These are phyloP conservation scores for Zelostemma sp. DNA, from an alignment of 1,140 invertebrate species.

Conservation along the genomic window DNA sequence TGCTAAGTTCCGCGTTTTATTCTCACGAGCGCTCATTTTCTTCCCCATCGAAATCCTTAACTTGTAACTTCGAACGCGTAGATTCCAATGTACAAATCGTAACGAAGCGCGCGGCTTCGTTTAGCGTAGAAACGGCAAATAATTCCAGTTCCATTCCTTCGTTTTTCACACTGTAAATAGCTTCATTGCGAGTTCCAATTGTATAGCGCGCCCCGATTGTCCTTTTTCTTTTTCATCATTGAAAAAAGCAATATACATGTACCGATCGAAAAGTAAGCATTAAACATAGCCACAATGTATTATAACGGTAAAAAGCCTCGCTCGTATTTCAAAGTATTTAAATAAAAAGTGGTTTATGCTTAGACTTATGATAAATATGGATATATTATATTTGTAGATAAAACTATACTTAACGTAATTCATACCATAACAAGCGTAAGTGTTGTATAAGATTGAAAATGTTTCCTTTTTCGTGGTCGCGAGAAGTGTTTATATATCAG, in stretches of 20 bases:
- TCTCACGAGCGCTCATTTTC: conserved; percentile 45
- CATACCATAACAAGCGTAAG: conserved; percentile 35
- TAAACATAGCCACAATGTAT: conserved; percentile 50
- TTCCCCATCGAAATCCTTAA: conserved; percentile 46
- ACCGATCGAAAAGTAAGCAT: conserved; percentile 19
- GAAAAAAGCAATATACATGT: too few species aligned
- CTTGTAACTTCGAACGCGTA: conserved; percentile 18
- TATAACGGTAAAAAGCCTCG: conserved; percentile 60
- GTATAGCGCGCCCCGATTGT: too few species aligned
- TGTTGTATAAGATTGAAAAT: conserved; percentile 51
- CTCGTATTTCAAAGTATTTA: conserved; percentile 65
- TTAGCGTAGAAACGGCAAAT: conserved; percentile 2
- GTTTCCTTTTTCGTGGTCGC: conserved; percentile 49
- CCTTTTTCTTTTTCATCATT: too few species aligned
- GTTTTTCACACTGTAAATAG: too few species aligned
- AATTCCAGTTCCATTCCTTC: too few species aligned
- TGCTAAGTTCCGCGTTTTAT: conserved; percentile 62
- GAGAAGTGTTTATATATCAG: conserved; percentile 51
- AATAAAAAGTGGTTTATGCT: conserved; percentile 57
- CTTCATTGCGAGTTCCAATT: too few species aligned
- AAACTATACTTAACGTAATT: conserved; percentile 41
- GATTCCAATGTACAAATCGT: conserved; percentile 28
- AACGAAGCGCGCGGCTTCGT: conserved; percentile 12
- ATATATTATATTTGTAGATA: conserved; percentile 51
- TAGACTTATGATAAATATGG: conserved; percentile 48